Conservation (phyloP, 2,888 invertebrate species). For the Ochropleura plecta region DNA sequence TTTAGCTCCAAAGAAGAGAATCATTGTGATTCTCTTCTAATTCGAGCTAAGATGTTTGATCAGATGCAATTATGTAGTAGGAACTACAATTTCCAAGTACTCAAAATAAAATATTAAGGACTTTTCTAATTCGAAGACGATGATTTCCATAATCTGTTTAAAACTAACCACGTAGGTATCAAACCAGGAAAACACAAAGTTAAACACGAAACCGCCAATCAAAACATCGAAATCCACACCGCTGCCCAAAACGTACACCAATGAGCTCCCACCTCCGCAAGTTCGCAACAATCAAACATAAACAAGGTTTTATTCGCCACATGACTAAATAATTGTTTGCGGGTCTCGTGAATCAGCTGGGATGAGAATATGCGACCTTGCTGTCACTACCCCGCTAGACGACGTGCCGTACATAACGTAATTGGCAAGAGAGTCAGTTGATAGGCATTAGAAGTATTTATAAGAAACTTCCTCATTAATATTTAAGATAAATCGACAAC, state of each 20-base stretch:
- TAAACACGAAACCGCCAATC: slow-evolving; percentile 1
- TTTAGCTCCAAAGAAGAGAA: background rate
- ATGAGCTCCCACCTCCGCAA: slow-evolving; percentile 36
- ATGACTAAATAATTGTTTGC: slow-evolving; percentile 62
- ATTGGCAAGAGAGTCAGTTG: slow-evolving; percentile 30
- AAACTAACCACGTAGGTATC: background rate
- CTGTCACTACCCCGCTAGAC: slow-evolving; percentile 33
- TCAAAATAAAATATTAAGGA: slow-evolving; percentile 6
- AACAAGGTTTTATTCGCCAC: slow-evolving; percentile 40
- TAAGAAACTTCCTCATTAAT: background rate
- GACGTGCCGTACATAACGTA: slow-evolving; percentile 20
- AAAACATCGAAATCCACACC: slow-evolving; percentile 36
- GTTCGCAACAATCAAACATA: slow-evolving; percentile 18
- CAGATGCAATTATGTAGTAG: background rate
- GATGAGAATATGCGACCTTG: slow-evolving; percentile 64
- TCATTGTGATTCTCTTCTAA: too few relatives aligned
- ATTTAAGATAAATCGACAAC: background rate
- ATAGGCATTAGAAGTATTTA: slow-evolving; percentile 19
- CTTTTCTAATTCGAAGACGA: background rate
- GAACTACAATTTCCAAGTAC: background rate
- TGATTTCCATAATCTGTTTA: background rate
- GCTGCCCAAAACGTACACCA: slow-evolving; percentile 18
- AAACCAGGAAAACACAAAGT: slow-evolving; percentile 6
- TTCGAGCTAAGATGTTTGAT: background rate
- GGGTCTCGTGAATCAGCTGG: slow-evolving; percentile 58